Evolutionary conservation across 2,797 vertebrate species (phyloP).

Genomic region (Intellagama lesueurii): DNA sequence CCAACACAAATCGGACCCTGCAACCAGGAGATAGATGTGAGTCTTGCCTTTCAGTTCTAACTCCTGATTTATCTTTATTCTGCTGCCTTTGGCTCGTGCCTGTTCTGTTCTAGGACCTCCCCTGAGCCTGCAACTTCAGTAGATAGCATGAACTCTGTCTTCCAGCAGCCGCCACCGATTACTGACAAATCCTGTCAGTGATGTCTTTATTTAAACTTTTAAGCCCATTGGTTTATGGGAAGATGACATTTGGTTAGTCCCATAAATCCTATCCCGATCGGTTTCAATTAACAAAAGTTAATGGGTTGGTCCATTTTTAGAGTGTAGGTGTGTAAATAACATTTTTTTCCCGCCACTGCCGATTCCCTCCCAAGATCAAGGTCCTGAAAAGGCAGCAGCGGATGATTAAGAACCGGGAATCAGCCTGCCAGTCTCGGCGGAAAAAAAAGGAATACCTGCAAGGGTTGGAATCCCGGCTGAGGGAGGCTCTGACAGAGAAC

Average conservation of each 20-base stretch:
- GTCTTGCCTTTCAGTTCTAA: conserved; percentile 38
- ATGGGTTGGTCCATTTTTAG: too few relatives aligned
- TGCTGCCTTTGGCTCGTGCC: background rate
- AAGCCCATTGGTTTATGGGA: too few relatives aligned
- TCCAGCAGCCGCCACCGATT: background rate
- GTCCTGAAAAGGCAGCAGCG: conserved; percentile 92
- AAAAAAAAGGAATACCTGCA: conserved; percentile 96
- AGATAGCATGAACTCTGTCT: too few relatives aligned
- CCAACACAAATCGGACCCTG: conserved; percentile 73
- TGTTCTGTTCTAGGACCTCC: background rate
- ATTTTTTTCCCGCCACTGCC: background rate
- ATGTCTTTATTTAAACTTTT: background rate
- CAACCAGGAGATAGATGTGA: conserved; percentile 84
- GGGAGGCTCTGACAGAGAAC: conserved; percentile 88
- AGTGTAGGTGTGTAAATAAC: background rate
- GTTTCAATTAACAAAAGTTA: too few relatives aligned
- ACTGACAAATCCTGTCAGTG: background rate
- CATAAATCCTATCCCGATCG: too few relatives aligned
- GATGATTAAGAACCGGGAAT: conserved; percentile 95
- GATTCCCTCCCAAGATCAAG: conserved; percentile 81
- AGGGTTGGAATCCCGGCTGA: conserved; percentile 87
- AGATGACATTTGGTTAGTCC: too few relatives aligned
- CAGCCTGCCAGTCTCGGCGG: conserved; percentile 90
- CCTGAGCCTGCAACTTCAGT: too few relatives aligned
- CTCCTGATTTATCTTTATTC: background rate